Base-by-base conservation (phyloP, 2,113 vertebrate genomes). In the Notothenia rossii region DNA sequence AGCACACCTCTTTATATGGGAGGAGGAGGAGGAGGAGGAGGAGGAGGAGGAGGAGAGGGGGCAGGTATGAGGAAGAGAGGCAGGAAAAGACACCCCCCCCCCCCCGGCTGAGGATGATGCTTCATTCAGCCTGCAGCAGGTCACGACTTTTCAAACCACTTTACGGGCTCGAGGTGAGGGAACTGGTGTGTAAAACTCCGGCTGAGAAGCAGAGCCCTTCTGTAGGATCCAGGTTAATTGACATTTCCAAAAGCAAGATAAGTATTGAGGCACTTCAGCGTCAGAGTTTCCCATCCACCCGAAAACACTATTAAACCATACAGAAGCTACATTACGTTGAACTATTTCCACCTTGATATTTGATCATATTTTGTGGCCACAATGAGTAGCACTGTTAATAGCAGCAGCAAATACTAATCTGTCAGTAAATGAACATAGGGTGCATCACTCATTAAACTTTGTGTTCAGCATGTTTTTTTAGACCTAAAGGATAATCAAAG, bases 1-100 rank as follows among this genome's bases (percentile, higher is more conserved):
- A 90, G 72, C 12, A 0, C 76, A 78, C 72, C 74, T 74, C 59
- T 72, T 66, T 22, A 49, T 51, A 49, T 73, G 70, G 49, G 60
- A 80, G 69, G 56, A 43, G 29, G 25, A 59, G 12, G 55, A 14
- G 53, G 73, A 22, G 69, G 56, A 43, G 29, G 25, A 59, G 12
- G 55, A 14, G 53, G 73, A 22, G 69, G 56, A 43, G 29, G 25
- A 59, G 12, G 55, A 14, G 53, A 71, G 69, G 68, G 58, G 33
- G 55, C 72, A 77, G 75, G 82, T 84, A 84, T 84, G 77, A 86
- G 81, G 83, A 84, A 81, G 63, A 58, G 73, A 74, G 56, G 54
- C 53, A 69, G 74, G 58, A 71, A 29, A 53, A 84, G 12, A 45
- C 40, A 61, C 22, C 33, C 68, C 65, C 40, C 14, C 22, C 33